Conservation (phyloP, 2,888 invertebrate genomes). For the Tenthredo mesomela region DNA sequence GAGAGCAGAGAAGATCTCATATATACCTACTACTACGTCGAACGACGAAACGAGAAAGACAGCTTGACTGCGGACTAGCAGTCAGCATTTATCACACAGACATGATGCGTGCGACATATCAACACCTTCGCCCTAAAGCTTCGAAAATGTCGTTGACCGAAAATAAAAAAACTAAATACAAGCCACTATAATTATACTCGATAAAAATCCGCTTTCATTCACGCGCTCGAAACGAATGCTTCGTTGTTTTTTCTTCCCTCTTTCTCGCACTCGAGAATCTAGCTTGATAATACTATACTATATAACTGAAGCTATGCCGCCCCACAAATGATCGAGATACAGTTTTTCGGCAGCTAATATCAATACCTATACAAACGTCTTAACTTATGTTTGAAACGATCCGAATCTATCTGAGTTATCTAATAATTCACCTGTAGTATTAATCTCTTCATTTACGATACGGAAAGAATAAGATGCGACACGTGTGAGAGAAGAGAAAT, state of each 20-base stretch:
- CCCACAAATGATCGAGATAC: neutral
- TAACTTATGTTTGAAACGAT: neutral
- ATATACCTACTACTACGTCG: no score
- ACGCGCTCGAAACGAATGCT: neutral
- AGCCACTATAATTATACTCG: neutral
- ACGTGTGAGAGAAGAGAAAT: no score
- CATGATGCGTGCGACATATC: neutral
- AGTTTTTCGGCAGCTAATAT: neutral
- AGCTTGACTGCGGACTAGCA: neutral
- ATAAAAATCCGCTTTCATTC: slow-evolving; percentile 9
- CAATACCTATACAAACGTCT: neutral
- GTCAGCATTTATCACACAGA: neutral
- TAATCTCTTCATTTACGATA: neutral
- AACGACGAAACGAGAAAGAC: neutral
- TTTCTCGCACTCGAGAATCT: neutral
- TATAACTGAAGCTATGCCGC: neutral
- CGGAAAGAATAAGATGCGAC: neutral
- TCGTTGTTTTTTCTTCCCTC: neutral
- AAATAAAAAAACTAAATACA: neutral
- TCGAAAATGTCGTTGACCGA: slow-evolving; percentile 9
- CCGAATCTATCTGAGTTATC: neutral
- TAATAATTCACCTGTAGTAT: neutral
- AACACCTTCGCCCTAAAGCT: neutral
- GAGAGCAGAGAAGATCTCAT: no score
- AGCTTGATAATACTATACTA: neutral